These are phyloP conservation scores for Acanthurus tractus DNA, from an alignment of 2,797 vertebrate species.

Conservation along the genomic window DNA sequence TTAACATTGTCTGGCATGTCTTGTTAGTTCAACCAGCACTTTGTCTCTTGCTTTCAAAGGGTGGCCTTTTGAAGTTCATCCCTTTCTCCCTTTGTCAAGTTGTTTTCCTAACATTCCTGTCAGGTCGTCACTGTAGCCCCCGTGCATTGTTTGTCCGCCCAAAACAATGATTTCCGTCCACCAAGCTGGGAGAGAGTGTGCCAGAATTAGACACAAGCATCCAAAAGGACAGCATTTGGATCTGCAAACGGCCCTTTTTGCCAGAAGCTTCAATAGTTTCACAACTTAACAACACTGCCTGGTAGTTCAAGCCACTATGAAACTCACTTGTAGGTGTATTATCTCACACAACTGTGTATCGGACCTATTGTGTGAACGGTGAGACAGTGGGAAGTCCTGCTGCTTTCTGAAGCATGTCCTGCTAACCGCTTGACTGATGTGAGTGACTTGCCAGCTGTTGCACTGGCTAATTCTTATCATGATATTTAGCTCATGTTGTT, in stretches of 20 bases:
- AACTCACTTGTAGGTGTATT: constrained; percentile 65
- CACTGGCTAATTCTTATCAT: constrained; percentile 25
- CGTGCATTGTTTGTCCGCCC: constrained; percentile 71
- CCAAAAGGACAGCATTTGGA: constrained; percentile 60
- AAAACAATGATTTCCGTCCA: constrained; percentile 74
- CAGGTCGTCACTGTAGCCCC: constrained; percentile 72
- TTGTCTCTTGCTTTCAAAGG: constrained; percentile 53
- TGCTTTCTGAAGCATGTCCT: constrained; percentile 39
- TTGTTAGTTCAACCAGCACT: constrained; percentile 52
- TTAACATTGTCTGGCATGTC: constrained; percentile 38
- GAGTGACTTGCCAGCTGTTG: constrained; percentile 37
- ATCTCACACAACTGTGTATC: constrained; percentile 52
- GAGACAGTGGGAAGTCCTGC: constrained; percentile 42
- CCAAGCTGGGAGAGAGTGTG: constrained; percentile 48
- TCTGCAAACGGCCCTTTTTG: constrained; percentile 46
- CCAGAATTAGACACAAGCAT: constrained; percentile 59
- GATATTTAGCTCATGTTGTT: constrained; percentile 23
- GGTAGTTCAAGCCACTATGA: constrained; percentile 27
- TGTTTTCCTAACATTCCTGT: constrained; percentile 77
- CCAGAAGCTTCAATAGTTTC: constrained; percentile 57
- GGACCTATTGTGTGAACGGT: constrained; percentile 39
- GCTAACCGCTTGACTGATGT: constrained; percentile 16
- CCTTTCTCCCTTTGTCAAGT: constrained; percentile 67
- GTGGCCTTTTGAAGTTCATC: constrained; percentile 66
- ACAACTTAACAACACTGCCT: constrained; percentile 37